Base-by-base conservation (phyloP, 2,888 invertebrate genomes). In the Cloeon dipterum region DNA sequence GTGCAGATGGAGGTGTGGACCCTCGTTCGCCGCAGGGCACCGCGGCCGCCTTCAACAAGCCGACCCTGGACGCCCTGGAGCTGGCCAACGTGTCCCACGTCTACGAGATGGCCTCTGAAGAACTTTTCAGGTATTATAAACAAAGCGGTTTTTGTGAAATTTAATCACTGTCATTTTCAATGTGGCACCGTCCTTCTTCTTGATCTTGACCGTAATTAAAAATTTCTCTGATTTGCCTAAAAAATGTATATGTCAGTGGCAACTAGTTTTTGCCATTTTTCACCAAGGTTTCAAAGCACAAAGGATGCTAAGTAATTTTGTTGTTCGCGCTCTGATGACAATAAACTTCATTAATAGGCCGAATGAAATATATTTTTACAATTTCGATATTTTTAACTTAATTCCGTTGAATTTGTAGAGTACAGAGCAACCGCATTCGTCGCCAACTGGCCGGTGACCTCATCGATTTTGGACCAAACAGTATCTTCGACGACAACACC, bases 1-100 rank as follows among this genome's bases (percentile, higher is more conserved):
- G n/a, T 53, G 7, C 46, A 76, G 79, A 69, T 51, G 75, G 76
- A 42, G 78, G 77, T 46, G 77, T 79, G 0, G 85, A 85, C 51
- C 81, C 86, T 0, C 79, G 78, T 48, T 83, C 85, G 0, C 74
- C 86, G 1, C 70, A 74, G 11, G 86, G 88, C 3, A 82, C 76
- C 0, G 85, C 85, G 1, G 86, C 85, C 1, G 83, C 85, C 0
- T 86, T 88, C 57, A 83, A 82, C 39, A 85, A 86, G 50, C 85
- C 88, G 18, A 88, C 81, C 54, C 69, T 70, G 51, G 76, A 79
- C 48, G 83, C 89, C 1, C 55, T 88, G 7, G 65, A 75, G 41
- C 57, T 86, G 19, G 83, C 86, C 8, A 89, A 89, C 49, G 75
- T 79, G 0, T 89, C 88, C 0, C 63, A 86, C 8, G 69, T 86